Base-by-base conservation (phyloP, 2,797 vertebrate genomes). In the Acanthurus tractus region DNA sequence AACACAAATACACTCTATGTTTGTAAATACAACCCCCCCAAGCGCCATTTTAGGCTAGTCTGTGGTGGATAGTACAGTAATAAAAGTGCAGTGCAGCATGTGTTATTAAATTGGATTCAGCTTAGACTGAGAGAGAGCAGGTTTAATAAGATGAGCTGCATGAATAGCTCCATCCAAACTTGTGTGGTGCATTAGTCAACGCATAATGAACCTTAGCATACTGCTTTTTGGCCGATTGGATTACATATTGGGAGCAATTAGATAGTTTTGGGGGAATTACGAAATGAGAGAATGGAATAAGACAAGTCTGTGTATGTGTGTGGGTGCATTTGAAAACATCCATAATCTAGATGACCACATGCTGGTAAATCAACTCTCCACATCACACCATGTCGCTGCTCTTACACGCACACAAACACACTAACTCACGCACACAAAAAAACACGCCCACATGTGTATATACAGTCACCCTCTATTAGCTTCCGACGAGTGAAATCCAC, bases 111-210 rank as follows among this genome's bases (percentile, higher is more conserved):
- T 83, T 88, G 86, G 79, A 89, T 83, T 81, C 76, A 69, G 75
- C 78, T 79, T 48, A 78, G 76, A 82, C 69, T 23, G 64, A 70
- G 78, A 29, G 61, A 73, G 78, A 76, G 80, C 67, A 76, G 74
- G 85, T 88, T 90, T 91, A 91, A 89, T 91, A 88, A 85, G 85
- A 90, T 85, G 83, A 88, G 81, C 89, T 79, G 85, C 89, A 90
- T 87, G 84, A 88, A 69, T 78, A 69, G 76, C 79, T 90, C 63
- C 83, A 79, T 89, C 83, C 87, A 77, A 89, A 92, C 83, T 79
- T 83, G 76, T 78, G 86, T 75, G 86, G 72, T 25, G 73, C 79
- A 91, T 90, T 90, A 86, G 73, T 87, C 84, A 86, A 81, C 58
- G 49, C 84, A 89, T 88, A 89, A 90, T 89, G 84, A 85, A 86